Conservation (phyloP, 2,888 invertebrate species). For the Calliopum simillimum region DNA sequence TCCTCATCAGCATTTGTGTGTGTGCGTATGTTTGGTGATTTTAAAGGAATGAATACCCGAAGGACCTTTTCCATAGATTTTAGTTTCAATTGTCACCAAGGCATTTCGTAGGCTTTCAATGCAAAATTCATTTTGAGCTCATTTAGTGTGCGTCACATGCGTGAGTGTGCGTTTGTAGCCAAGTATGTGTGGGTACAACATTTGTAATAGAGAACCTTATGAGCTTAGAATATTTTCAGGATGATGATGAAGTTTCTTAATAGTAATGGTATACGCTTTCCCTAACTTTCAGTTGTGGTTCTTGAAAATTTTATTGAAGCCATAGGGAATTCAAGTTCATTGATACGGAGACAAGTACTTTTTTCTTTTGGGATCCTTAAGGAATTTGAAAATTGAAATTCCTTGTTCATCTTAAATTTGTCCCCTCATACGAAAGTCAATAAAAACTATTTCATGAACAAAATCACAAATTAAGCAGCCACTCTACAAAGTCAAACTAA, state of each 20-base stretch:
- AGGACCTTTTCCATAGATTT: background rate
- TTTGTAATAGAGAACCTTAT: too few relatives aligned
- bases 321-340: background rate
- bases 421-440: background rate
- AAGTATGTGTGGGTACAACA: background rate
- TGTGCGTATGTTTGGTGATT: too few relatives aligned
- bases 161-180: background rate
- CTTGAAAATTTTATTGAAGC: background rate
- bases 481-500: background rate
- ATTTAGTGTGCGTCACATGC: background rate
- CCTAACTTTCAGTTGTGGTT: background rate
- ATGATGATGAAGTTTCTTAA: background rate
- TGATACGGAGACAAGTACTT: background rate
- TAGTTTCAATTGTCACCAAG: slow-evolving; percentile 28
- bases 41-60: background rate
- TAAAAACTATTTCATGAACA: background rate
- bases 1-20: background rate
- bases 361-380: background rate
- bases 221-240: background rate
- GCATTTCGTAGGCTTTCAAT: slow-evolving; percentile 3
- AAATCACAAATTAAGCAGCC: slow-evolving; percentile 10
- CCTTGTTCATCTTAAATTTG: slow-evolving; percentile 6
- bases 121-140: slow-evolving; percentile 7
- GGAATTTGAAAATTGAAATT: slow-evolving; percentile 19
- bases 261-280: background rate